Base-by-base conservation (phyloP, 1,140 invertebrate genomes). In the Planococcus citri region DNA sequence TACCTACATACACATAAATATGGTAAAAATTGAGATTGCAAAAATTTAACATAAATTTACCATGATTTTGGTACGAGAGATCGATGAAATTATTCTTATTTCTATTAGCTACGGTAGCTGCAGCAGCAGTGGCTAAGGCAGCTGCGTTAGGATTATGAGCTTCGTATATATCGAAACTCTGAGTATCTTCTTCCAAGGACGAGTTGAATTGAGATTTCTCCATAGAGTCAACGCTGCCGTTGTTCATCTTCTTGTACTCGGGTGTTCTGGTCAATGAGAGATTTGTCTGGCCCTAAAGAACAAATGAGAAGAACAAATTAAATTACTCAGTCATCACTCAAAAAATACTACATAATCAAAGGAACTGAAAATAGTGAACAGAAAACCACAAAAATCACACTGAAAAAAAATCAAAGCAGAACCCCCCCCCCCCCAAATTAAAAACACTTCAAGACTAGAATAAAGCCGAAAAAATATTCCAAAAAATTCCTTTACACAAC, bases 201-300 rank as follows among this genome's bases (percentile, higher is more conserved):
- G 88, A 90, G 73, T 89, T 91, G 72, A 92, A 85, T 58, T 90
- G 88, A 20, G 90, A 92, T 73, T 94, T 93, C 74, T 92, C 90
- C 84, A 94, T 92, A 0, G 90, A 92, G 75, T 94, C 91, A 69
- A 92, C 83, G 70, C 90, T 92, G 1, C 88, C 87, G 38, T n/a
- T n/a, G n/a, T 88, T 89, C 86, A 91, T 91, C 76, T 91, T 91
- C 60, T 64, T 64, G 20, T 64, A 64, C 10, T 64, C 60, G 10
- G 60, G 25, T 4, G 60, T 64, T 76, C 88, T 89, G 29, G 27
- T 76, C 74, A 33, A 77, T 68, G 24, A 20, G 6, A 38, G 38
- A 25, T 41, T 51, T 14, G 38, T 69, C 24, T 87, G 84, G 74
- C 88, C 88, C 85, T 90, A 81, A 73, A 77, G 78, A 83, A 78